Conservation (phyloP, 2,888 invertebrate genomes). For the Hypomecis atomaria region DNA sequence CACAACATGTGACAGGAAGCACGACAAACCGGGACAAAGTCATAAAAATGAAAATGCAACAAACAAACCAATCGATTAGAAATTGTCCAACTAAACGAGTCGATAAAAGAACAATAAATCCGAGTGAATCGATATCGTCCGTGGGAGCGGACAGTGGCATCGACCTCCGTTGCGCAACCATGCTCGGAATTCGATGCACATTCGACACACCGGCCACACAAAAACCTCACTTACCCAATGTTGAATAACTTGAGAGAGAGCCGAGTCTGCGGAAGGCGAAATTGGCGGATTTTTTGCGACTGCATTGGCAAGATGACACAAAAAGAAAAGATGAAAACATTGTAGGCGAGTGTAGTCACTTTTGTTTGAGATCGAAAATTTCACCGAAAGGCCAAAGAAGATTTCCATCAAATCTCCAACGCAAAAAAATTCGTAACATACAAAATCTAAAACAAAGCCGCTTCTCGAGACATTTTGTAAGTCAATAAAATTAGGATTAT, state of each 20-base stretch:
- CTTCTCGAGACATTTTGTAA: too few relatives aligned
- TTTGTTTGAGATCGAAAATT: too few relatives aligned
- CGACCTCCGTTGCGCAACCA: slow-evolving; percentile 73
- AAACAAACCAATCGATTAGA: slow-evolving; percentile 21
- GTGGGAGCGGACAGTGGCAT: slow-evolving; percentile 60
- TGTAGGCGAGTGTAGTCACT: too few relatives aligned
- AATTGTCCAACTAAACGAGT: slow-evolving; percentile 22
- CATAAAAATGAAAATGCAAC: slow-evolving; percentile 12
- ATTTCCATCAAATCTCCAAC: too few relatives aligned
- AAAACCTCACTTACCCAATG: slow-evolving; percentile 38
- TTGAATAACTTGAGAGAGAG: slow-evolving; percentile 32
- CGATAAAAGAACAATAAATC: slow-evolving; percentile 55
- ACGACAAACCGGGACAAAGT: slow-evolving; percentile 10
- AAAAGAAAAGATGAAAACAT: not conserved
- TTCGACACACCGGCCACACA: slow-evolving; percentile 50
- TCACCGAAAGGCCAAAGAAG: too few relatives aligned
- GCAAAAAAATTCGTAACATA: too few relatives aligned
- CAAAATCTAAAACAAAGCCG: too few relatives aligned
- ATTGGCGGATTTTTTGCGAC: slow-evolving; percentile 20
- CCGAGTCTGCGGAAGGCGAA: slow-evolving; percentile 18
- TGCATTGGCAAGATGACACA: slow-evolving; percentile 12
- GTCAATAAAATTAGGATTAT: too few relatives aligned
- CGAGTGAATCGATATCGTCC: slow-evolving; percentile 53
- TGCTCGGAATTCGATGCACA: slow-evolving; percentile 53
- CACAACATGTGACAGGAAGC: slow-evolving; percentile 9